Evolutionary conservation across 2,888 invertebrate species (phyloP), one percentile per base, ranked within the genome.

Genomic region (Tanypteryx hageni): DNA sequence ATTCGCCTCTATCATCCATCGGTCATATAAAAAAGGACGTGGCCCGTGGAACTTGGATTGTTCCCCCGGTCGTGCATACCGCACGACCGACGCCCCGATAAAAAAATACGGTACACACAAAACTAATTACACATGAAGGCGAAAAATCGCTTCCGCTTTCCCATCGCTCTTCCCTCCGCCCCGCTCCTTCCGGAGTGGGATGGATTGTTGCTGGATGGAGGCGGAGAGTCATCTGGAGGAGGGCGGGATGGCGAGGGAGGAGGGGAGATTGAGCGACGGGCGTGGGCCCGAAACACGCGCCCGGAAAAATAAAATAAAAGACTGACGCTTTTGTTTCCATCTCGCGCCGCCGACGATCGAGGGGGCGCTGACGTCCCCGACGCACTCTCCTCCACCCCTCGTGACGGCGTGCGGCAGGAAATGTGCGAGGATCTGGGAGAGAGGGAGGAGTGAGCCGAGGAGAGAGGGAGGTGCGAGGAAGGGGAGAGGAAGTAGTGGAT

Each of bases 71-170:
- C 44, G 18, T 7, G 56, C 83, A 56, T 44, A 44, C 56, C 16
- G 10, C 61, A n/a, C n/a, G 27, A 31, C 10, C 89, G 86, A 13
- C 89, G 89, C 44, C 14, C 76, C 59, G n/a, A 27, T 27, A 68
- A 89, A 89, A 89, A 64, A 44, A 61, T 44, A 44, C 89, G 31
- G 64, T 64, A 61, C 61, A 64, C 64, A 64, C 89, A 16, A 31
- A 68, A 89, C 61, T 89, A 89, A 89, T 89, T 89, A 89, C 44
- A 44, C 64, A n/a, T 44, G 89, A 89, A 89, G 64, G 89, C 64
- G 89, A 89, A 64, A 64, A 89, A 89, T 89, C 44, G 89, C 64
- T 89, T 89, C 89, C 64, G 89, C 56, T 10, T 44, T 58, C 59
- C 61, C 22, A 22, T 14, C 16, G 31, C n/a, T 27, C 22, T 5